phyloP scores from a whole-genome alignment of 2,888 invertebrate genomes.

The Trilocha varians region DNA sequence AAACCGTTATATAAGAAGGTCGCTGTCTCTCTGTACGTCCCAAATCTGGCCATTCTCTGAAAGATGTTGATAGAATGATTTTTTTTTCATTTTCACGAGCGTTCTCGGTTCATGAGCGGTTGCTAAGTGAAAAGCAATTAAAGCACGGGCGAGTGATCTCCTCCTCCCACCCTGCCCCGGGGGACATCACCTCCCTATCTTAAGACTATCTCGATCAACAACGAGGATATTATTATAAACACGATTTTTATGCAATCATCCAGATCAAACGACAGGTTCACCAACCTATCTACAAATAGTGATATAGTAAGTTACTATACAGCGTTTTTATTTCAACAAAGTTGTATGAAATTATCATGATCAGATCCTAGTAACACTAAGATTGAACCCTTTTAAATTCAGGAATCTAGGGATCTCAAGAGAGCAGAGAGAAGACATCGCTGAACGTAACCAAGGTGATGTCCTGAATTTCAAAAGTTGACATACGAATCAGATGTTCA shows the following conservation, averaged over 20 bases:
- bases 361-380: too few relatives aligned
- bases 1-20: conserved; percentile 66
- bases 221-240: conserved; percentile 48
- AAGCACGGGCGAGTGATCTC: conserved; percentile 74
- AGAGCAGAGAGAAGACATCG: too few relatives aligned
- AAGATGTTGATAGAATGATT: conserved; percentile 73
- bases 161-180: conserved; percentile 35
- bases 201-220: conserved; percentile 53
- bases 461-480: too few relatives aligned
- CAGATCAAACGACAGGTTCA: neutral
- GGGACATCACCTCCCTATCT: conserved; percentile 26
- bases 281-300: too few relatives aligned
- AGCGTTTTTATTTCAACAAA: too few relatives aligned
- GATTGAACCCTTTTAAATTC: too few relatives aligned
- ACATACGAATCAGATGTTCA: too few relatives aligned
- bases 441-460: too few relatives aligned
- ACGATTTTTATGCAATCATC: conserved; percentile 29
- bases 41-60: conserved; percentile 71
- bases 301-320: too few relatives aligned
- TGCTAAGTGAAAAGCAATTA: conserved; percentile 74
- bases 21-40: conserved; percentile 61
- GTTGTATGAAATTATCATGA: too few relatives aligned
- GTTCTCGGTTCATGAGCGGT: conserved; percentile 70
- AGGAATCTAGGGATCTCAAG: too few relatives aligned
- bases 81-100: conserved; percentile 68